Conservation (phyloP, 2,113 vertebrate genomes). For the Opisthocomus hoazin region DNA sequence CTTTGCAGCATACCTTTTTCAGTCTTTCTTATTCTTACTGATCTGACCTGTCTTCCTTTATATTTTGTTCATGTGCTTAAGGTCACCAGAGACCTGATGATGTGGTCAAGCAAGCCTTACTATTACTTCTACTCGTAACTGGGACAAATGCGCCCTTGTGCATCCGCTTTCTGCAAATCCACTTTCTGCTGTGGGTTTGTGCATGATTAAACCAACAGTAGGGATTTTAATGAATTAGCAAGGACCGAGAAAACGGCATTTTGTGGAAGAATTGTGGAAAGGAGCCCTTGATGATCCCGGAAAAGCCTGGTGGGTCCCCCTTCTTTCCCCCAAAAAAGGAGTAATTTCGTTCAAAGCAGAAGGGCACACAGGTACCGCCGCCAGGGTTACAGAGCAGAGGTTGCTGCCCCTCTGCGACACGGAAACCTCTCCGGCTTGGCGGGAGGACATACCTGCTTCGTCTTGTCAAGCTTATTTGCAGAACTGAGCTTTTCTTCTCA, state of each 20-base stretch:
- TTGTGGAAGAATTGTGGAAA: neutral
- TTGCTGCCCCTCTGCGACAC: neutral
- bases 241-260: neutral
- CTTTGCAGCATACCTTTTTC: neutral
- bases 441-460: neutral
- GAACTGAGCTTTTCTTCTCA: neutral
- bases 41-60: neutral
- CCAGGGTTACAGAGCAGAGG: too few relatives aligned
- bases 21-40: neutral
- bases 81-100: neutral
- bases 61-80: neutral
- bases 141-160: neutral
- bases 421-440: neutral
- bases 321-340: neutral
- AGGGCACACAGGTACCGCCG: neutral
- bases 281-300: neutral
- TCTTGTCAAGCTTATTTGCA: neutral
- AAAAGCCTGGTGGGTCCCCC: neutral
- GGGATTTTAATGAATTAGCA: neutral
- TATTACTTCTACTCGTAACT: neutral
- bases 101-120: neutral
- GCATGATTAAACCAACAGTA: neutral
- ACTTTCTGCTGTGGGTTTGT: neutral
- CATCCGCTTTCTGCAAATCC: neutral
- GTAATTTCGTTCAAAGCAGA: neutral